These are phyloP conservation scores for Antheraea yamamai DNA, from an alignment of 2,888 invertebrate genomes.

Conservation along the genomic window DNA sequence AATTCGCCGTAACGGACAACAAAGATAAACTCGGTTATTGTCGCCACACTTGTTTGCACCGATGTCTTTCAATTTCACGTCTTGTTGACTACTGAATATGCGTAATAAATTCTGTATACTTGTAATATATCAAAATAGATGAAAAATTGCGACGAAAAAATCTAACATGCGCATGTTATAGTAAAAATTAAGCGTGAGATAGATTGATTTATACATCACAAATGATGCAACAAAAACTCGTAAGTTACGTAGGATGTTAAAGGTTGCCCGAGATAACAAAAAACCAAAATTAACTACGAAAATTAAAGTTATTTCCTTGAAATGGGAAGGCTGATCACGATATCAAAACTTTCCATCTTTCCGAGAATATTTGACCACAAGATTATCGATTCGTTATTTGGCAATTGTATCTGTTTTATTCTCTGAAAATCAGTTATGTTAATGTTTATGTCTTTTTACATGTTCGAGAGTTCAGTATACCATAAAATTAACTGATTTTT, in stretches of 20 bases:
- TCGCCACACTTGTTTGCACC: slow-evolving; percentile 72
- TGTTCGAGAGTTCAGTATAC: background rate
- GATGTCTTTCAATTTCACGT: slow-evolving; percentile 76
- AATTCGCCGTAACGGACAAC: slow-evolving; percentile 70
- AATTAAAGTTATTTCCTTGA: slow-evolving; percentile 2
- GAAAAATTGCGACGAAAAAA: slow-evolving; percentile 58
- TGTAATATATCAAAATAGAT: slow-evolving; percentile 54
- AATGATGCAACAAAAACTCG: background rate
- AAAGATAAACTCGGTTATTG: slow-evolving; percentile 59
- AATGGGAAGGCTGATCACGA: background rate
- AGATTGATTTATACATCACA: slow-evolving; percentile 35
- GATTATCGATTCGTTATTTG: background rate
- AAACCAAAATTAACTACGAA: background rate
- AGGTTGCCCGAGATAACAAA: slow-evolving; percentile 3
- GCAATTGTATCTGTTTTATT: background rate
- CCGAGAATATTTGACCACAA: slow-evolving; percentile 2
- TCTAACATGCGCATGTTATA: slow-evolving; percentile 39
- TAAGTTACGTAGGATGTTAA: background rate
- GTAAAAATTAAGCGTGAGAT: slow-evolving; percentile 65
- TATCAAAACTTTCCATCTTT: slow-evolving; percentile 10
- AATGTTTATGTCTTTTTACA: background rate
- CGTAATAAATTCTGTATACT: slow-evolving; percentile 72
- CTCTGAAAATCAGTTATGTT: background rate
- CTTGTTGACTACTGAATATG: slow-evolving; percentile 66
- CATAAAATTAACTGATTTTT: background rate